phyloP scores from a whole-genome alignment of 2,797 vertebrate species.

The Acanthornis magna region DNA sequence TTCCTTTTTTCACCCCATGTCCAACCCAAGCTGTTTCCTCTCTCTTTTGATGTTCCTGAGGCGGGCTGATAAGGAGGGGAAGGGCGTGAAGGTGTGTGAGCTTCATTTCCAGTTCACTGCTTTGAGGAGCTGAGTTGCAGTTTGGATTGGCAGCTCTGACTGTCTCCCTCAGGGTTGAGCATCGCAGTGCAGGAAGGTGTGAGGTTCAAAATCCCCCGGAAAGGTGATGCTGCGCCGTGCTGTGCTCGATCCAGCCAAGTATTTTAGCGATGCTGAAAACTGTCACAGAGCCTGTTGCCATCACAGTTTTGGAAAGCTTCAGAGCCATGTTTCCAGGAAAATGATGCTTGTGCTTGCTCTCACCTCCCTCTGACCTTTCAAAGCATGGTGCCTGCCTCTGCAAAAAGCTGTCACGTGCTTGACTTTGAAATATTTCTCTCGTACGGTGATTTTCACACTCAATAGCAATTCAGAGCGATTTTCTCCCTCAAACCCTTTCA shows the following conservation, averaged over 20 bases:
- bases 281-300: not conserved
- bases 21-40: not conserved
- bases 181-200: not conserved
- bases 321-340: not conserved
- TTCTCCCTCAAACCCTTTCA: not conserved
- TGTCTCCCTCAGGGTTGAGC: not conserved
- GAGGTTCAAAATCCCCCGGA: not conserved
- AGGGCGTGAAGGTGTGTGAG: not conserved
- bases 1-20: not conserved
- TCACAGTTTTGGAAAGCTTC: not conserved
- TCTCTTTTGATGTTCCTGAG: not conserved
- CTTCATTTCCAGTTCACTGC: slow-evolving; percentile 3
- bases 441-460: not conserved
- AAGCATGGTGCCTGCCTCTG: not conserved
- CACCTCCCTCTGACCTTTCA: slow-evolving; percentile 8
- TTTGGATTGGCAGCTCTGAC: not conserved
- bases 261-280: not conserved
- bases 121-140: not conserved
- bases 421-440: not conserved
- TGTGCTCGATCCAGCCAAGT: not conserved
- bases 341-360: not conserved
- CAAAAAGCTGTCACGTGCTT: not conserved
- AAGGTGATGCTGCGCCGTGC: not conserved
- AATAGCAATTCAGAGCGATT: not conserved
- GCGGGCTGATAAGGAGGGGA: not conserved